Evolutionary conservation across 37 sponge, comb jelly and placozoan genomes (phyloP).

Genomic region (Cliona cf. orientalis): DNA sequence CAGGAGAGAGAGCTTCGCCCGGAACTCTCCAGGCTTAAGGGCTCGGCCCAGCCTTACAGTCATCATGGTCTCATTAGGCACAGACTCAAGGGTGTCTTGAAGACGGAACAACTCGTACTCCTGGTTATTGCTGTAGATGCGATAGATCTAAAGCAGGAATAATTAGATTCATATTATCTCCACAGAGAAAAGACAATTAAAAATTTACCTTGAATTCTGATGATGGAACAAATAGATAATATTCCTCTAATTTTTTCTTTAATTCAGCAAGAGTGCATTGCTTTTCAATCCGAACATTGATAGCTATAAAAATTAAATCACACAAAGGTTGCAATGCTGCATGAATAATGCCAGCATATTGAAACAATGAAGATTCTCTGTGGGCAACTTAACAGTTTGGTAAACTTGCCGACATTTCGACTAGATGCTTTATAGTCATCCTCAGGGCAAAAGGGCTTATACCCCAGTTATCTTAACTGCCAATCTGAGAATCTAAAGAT

Average conservation of each 20-base stretch:
- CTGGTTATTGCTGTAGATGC: slow-evolving; percentile 83
- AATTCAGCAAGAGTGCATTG: slow-evolving; percentile 70
- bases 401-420: too few relatives aligned
- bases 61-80: slow-evolving; percentile 71
- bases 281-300: slow-evolving; percentile 61
- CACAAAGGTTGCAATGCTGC: too few relatives aligned
- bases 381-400: too few relatives aligned
- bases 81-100: slow-evolving; percentile 55
- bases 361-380: too few relatives aligned
- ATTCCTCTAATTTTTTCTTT: slow-evolving; percentile 60
- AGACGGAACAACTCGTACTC: slow-evolving; percentile 86
- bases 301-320: too few relatives aligned
- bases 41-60: slow-evolving; percentile 80
- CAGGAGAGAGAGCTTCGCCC: slow-evolving; percentile 71
- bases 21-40: slow-evolving; percentile 78
- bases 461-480: too few relatives aligned
- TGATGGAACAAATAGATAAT: slow-evolving; percentile 31
- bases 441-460: too few relatives aligned
- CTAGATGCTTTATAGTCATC: too few relatives aligned
- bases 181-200: neutral
- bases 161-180: too few relatives aligned
- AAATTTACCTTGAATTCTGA: slow-evolving; percentile 66
- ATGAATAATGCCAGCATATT: too few relatives aligned
- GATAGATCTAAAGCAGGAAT: slow-evolving; percentile 53
- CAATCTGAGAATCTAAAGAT: too few relatives aligned